Evolutionary conservation across 2,797 vertebrate species (phyloP).

Genomic region (Diceros bicornis): DNA sequence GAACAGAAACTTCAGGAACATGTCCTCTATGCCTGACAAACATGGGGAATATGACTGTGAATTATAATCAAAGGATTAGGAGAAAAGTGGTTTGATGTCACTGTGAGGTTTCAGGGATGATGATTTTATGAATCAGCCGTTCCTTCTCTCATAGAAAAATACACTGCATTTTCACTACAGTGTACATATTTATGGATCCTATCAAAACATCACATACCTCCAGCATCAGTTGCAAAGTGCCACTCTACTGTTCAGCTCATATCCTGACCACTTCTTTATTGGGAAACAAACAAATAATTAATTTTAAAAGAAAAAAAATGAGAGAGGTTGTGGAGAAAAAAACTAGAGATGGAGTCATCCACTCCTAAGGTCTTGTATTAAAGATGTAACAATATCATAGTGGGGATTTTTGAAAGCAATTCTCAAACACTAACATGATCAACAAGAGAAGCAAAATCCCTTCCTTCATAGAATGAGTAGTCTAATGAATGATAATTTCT

Average conservation of each 20-base stretch:
- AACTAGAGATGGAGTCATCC: not conserved
- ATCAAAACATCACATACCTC: not conserved
- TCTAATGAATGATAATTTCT: not conserved
- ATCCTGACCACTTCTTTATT: not conserved
- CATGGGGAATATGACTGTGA: not conserved
- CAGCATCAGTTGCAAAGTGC: conserved; percentile 24
- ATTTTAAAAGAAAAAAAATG: not conserved
- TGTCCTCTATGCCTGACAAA: not conserved
- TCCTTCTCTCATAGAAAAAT: conserved; percentile 55
- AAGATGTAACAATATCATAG: not conserved
- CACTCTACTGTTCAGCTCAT: not conserved
- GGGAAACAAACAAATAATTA: conserved; percentile 2
- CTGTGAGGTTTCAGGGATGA: conserved; percentile 23
- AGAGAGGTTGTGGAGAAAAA: not conserved
- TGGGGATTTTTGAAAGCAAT: not conserved
- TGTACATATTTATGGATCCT: not conserved
- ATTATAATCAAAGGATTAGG: conserved; percentile 42
- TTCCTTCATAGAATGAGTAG: not conserved
- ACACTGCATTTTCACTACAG: not conserved
- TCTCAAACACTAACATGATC: not conserved
- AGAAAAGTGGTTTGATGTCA: conserved; percentile 26
- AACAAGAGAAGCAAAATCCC: not conserved
- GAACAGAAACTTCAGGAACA: not conserved
- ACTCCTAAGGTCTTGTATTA: not conserved
- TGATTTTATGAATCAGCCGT: conserved; percentile 9